phyloP scores from a whole-genome alignment of 23 tunicate species.

The Ciona savignyi region DNA sequence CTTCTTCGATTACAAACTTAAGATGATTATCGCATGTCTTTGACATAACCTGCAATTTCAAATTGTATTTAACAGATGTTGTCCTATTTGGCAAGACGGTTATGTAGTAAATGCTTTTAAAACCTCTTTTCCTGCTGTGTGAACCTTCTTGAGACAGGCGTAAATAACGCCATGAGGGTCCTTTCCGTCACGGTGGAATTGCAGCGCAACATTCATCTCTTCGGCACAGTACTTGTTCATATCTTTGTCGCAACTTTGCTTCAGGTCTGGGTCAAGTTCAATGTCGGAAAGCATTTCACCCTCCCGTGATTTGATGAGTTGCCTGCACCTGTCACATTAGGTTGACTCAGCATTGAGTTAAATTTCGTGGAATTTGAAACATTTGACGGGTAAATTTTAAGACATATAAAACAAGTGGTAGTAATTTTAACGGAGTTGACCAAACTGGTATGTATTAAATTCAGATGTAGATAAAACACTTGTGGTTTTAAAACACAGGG shows the following conservation, averaged over 20 bases:
- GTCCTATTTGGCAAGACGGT: too few species aligned
- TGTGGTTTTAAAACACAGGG: not conserved
- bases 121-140: not conserved
- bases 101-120: too few species aligned
- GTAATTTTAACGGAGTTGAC: not conserved
- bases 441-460: not conserved
- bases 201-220: constrained; percentile 7
- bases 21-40: too few species aligned
- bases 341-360: too few species aligned
- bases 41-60: too few species aligned
- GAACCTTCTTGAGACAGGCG: not conserved
- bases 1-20: too few species aligned
- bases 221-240: constrained; percentile 35
- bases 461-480: not conserved
- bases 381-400: not conserved
- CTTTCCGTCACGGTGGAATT: constrained; percentile 31
- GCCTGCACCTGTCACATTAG: constrained; percentile 30
- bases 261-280: constrained; percentile 48
- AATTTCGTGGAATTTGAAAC: too few species aligned
- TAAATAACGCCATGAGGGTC: constrained; percentile 41
- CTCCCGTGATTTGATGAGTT: constrained; percentile 57
- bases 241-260: constrained; percentile 47
- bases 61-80: too few species aligned
- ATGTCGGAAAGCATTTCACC: constrained; percentile 61
- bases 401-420: not conserved